Conservation (phyloP, 2,113 vertebrate genomes). For the Raphicerus campestris region DNA sequence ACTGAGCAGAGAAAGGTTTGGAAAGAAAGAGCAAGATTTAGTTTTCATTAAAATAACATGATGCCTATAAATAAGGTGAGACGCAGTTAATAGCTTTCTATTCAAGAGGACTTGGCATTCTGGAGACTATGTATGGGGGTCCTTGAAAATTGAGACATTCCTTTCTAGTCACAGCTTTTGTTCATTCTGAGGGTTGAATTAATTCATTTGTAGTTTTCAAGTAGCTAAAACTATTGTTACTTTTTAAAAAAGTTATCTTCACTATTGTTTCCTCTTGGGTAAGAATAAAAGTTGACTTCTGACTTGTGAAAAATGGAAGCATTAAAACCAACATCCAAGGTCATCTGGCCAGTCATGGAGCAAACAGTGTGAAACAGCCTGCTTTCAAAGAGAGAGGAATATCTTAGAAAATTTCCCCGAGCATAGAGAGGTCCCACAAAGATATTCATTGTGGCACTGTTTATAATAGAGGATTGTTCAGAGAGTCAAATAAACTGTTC, state of each 20-base stretch:
- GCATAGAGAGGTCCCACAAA: background rate
- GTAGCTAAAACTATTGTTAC: background rate
- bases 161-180: background rate
- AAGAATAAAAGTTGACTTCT: background rate
- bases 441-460: background rate
- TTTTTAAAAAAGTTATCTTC: background rate
- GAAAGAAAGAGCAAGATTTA: background rate
- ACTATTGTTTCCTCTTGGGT: background rate
- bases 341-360: background rate
- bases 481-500: background rate
- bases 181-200: background rate
- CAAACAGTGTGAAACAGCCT: background rate
- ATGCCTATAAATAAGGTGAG: background rate
- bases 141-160: background rate
- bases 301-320: background rate
- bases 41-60: background rate
- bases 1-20: background rate
- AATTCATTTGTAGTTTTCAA: background rate
- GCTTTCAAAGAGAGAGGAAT: background rate
- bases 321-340: background rate
- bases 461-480: background rate
- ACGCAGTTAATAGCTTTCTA: background rate
- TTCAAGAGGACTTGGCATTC: background rate
- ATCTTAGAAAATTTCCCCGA: background rate
- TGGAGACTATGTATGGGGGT: accelerated